Evolutionary conservation across 2,888 invertebrate genomes (phyloP).

Genomic region (Pilophorus perplexus): DNA sequence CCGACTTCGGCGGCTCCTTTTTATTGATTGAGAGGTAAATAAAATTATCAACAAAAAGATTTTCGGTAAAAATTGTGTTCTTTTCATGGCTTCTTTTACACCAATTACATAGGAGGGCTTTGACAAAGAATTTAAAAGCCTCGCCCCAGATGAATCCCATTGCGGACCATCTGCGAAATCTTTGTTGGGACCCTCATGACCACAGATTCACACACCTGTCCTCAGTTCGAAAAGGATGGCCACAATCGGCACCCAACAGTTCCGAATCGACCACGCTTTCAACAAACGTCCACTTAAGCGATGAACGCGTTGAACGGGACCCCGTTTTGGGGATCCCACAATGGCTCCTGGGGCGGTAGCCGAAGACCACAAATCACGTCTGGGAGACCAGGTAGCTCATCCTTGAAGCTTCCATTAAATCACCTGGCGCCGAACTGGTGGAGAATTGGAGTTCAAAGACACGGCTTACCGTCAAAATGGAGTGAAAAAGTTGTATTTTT

Average conservation of each 20-base stretch:
- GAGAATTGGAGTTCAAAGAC: too few relatives aligned
- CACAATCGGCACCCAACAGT: slow-evolving; percentile 13
- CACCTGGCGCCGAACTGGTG: slow-evolving; percentile 36
- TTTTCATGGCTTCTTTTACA: too few relatives aligned
- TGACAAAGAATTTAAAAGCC: too few relatives aligned
- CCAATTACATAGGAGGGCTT: too few relatives aligned
- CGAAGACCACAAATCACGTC: slow-evolving; percentile 28
- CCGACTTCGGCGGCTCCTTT: too few relatives aligned
- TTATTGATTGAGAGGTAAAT: too few relatives aligned
- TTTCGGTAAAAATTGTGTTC: too few relatives aligned
- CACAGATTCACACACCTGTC: slow-evolving; percentile 20
- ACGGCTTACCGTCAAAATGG: too few relatives aligned
- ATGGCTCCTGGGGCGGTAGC: slow-evolving; percentile 16
- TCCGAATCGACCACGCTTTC: slow-evolving; percentile 30
- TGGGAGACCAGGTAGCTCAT: slow-evolving; percentile 17
- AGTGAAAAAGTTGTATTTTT: too few relatives aligned
- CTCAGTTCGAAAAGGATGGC: slow-evolving; percentile 1
- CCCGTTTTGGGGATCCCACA: background rate
- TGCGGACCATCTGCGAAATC: slow-evolving; percentile 23
- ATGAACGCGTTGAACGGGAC: slow-evolving; percentile 9
- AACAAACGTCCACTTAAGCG: slow-evolving; percentile 26
- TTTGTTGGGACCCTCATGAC: background rate
- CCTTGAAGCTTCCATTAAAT: slow-evolving; percentile 28
- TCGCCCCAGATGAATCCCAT: slow-evolving; percentile 6
- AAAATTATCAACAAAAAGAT: too few relatives aligned